Evolutionary conservation across 2,888 invertebrate genomes (phyloP).

Genomic region (Scrobipalpa costella): DNA sequence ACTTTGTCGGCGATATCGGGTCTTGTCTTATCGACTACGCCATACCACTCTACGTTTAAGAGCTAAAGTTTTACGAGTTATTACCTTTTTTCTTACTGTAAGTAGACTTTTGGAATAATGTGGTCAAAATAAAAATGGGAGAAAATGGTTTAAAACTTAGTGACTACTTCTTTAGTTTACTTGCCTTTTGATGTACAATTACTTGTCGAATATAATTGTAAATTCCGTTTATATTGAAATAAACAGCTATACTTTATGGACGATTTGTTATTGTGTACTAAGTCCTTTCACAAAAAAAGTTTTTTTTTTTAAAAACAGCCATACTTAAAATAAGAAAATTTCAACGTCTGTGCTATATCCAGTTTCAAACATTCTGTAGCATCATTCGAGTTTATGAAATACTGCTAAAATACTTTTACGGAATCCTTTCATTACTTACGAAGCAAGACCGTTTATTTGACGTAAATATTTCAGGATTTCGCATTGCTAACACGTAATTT

Average conservation of each 20-base stretch:
- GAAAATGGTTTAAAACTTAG: neutral
- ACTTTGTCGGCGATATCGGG: constrained; percentile 37
- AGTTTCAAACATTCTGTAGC: neutral
- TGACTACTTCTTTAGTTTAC: too few relatives aligned
- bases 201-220: too few relatives aligned
- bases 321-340: too few relatives aligned
- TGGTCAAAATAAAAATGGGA: neutral
- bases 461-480: constrained; percentile 49
- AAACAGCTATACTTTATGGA: too few relatives aligned
- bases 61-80: neutral
- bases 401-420: neutral
- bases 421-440: constrained; percentile 3
- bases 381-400: constrained; percentile 1
- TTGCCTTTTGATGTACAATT: too few relatives aligned
- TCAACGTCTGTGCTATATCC: too few relatives aligned
- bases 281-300: too few relatives aligned
- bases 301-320: too few relatives aligned
- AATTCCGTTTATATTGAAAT: too few relatives aligned
- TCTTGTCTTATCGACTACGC: constrained; percentile 13
- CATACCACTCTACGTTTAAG: neutral
- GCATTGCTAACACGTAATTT: constrained; percentile 41
- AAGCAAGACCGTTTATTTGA: constrained; percentile 20
- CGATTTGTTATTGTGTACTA: too few relatives aligned
- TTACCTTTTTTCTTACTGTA: neutral
- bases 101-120: neutral